Evolutionary conservation across 2,797 vertebrate species (phyloP), one percentile per base, ranked within the genome.

Genomic region (Helicolenus hilgendorfi): DNA sequence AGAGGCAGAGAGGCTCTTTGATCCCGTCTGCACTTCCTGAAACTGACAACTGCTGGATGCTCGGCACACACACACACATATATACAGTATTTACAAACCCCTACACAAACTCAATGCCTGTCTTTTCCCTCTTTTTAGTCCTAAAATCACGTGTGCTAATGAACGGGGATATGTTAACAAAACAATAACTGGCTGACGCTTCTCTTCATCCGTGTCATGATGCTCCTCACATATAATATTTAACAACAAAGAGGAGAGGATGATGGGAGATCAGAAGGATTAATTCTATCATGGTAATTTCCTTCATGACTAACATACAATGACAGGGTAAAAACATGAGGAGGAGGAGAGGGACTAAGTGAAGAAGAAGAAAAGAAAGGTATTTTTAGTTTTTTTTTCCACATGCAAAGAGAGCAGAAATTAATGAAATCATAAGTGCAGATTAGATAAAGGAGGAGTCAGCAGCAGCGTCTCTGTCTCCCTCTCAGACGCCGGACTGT

Each of bases 1-100:
- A 95, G 89, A 87, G 79, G 84, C 86, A 83, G 88, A 38, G 81
- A 88, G 91, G 86, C 70, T 36, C 94, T 97, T 96, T 97, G 94
- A 97, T 96, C 90, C 80, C 24, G 9, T 76, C 83, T 89, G 77
- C 87, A 89, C 93, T 93, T 91, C 71, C 77, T 82, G 83, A 85
- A 78, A 84, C 81, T 89, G 91, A 93, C 92, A 92, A 78, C 70
- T 76, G 65, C 83, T 84, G 65, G 80, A 79, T 77, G 79, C 26
- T 41, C 7, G 24, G 24, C 14, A 81, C 49, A 80, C 49, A 72
- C 33, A 58, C 27, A 62, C 29, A n/a, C 20, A 65, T 13, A 24
- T 3, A 24, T 20, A 24, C 63, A 22, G 49, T 22, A 53, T 53
- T 53, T 22, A 36, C 33, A 65, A 33, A 65, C 29, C 15, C 65